These are phyloP conservation scores for Lasioglossum morio DNA, from an alignment of 2,888 invertebrate genomes.

Conservation along the genomic window DNA sequence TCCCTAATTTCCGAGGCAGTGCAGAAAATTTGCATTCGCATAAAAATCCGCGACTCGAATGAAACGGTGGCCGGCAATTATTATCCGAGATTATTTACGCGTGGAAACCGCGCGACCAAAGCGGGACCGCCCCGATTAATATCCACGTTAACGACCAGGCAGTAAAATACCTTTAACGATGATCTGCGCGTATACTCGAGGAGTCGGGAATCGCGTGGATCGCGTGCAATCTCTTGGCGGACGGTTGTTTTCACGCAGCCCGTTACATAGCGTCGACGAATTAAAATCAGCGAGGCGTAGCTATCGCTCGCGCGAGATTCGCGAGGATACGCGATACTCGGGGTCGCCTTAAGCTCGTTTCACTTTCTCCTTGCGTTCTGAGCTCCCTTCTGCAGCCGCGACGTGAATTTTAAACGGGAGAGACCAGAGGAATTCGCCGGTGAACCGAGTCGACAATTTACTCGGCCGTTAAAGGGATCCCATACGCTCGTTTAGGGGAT, in stretches of 20 bases:
- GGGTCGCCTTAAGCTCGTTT: conserved; percentile 37
- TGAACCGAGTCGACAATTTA: background rate
- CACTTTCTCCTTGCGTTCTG: conserved; percentile 42
- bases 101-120: background rate
- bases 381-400: conserved; percentile 20
- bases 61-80: background rate
- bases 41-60: background rate
- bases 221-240: background rate
- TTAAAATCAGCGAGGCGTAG: conserved; percentile 44
- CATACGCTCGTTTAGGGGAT: background rate
- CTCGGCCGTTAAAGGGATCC: conserved; percentile 2
- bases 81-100: background rate
- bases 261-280: conserved; percentile 38
- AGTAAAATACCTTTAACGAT: background rate
- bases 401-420: conserved; percentile 37
- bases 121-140: background rate
- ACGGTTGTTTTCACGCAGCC: conserved; percentile 21
- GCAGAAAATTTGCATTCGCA: background rate
- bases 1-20: background rate
- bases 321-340: conserved; percentile 36
- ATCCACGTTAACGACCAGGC: background rate
- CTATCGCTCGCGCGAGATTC: conserved; percentile 48
- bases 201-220: background rate
- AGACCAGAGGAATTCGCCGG: conserved; percentile 27
- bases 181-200: background rate